Evolutionary conservation across 2,888 invertebrate genomes (phyloP), one percentile per base, ranked within the genome.

Genomic region (Nudaria mundana): DNA sequence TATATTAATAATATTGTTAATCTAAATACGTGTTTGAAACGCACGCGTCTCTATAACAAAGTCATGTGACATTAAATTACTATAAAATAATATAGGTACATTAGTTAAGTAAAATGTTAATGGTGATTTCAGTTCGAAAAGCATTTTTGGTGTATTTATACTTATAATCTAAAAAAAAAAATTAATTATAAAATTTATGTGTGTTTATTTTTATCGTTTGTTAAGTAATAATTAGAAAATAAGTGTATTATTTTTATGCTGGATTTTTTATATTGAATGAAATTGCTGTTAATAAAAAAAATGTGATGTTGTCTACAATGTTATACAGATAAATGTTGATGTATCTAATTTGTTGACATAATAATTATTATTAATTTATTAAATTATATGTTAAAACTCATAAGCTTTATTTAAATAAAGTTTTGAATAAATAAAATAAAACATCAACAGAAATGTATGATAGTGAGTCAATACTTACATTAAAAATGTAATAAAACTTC

Each of bases 251-350:
- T 33, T 33, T 24, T 12, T 10, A 11, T 2, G 15, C 13, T 15
- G 12, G 2, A 2, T 12, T 5, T 14, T 0, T 11, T 3, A 28
- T n/a, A 14, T 24, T 31, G 26, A 43, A 39, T 41, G 37, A 50
- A 63, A 63, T 63, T 48, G 39, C 50, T 46, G 48, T 25, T 44
- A 40, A 30, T 67, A 69, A 26, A 22, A 82, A 80, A 70, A 67
- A 87, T 88, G 87, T 88, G 87, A 88, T 87, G 82, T 84, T 81
- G 75, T 81, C 66, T 84, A 85, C 78, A 71, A 69, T 70, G 71
- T 81, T 58, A 58, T 59, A 77, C 79, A 75, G 67, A 77, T 77
- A 48, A 80, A 81, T 76, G 81, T 84, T 84, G 76, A 76, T 60
- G 63, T 72, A 61, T 75, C 80, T 79, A 72, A 82, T 84, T 84